phyloP scores from a whole-genome alignment of 1,140 invertebrate species.

The Radopholus similis region DNA sequence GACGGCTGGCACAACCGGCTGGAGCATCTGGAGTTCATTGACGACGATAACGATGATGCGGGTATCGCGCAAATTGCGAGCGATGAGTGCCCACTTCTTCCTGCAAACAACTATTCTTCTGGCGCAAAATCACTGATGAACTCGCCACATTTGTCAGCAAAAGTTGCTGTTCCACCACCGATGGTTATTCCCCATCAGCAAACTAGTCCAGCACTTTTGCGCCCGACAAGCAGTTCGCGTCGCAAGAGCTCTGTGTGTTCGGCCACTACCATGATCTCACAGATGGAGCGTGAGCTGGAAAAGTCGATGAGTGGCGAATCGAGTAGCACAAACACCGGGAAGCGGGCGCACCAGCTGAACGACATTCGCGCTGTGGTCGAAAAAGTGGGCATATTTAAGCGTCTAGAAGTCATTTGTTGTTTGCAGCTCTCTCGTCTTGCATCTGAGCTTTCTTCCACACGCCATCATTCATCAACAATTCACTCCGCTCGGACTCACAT shows the following conservation, averaged over 20 bases:
- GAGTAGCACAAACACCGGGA: not conserved
- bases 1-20: conserved; percentile 20
- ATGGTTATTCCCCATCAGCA: not conserved
- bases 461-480: conserved; percentile 22
- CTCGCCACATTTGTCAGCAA: not conserved
- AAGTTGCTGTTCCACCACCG: not conserved
- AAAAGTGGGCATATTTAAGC: conserved; percentile 2
- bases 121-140: not conserved
- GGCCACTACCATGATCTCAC: not conserved
- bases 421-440: conserved; percentile 23
- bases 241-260: not conserved
- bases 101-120: not conserved
- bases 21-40: not conserved
- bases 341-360: conserved; percentile 19
- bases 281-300: not conserved
- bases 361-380: conserved; percentile 34
- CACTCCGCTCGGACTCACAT: not conserved
- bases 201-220: not conserved
- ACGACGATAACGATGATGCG: not conserved
- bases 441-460: conserved; percentile 25
- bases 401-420: not conserved
- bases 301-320: not conserved
- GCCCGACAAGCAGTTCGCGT: not conserved
- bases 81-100: too few relatives aligned
- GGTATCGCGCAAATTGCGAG: too few relatives aligned